These are phyloP conservation scores for Phylloscopus trochilus DNA, from an alignment of 2,113 vertebrate species.

Conservation along the genomic window DNA sequence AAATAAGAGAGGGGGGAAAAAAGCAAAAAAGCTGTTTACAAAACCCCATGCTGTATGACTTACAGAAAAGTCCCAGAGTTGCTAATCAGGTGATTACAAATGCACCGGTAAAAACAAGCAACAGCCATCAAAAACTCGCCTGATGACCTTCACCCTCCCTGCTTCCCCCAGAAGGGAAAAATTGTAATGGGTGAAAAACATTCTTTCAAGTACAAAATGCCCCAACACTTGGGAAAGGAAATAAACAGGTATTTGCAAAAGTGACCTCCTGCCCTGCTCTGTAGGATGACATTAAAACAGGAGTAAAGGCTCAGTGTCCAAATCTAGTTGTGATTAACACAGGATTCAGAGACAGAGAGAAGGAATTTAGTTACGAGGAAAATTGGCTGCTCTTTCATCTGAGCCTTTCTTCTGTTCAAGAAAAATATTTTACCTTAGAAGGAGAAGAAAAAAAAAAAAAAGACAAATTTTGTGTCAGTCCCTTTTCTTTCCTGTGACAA, in stretches of 20 bases:
- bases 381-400: conserved; percentile 33
- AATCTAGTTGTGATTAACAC: neutral
- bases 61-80: neutral
- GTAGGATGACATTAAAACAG: neutral
- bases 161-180: neutral
- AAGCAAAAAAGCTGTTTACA: neutral
- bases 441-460: too few species aligned
- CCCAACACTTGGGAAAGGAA: neutral
- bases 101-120: neutral
- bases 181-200: neutral
- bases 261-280: neutral
- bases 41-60: neutral
- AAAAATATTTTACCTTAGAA: conserved; percentile 29
- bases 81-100: neutral
- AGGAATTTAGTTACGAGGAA: conserved; percentile 9
- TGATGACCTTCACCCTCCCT: neutral
- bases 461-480: neutral
- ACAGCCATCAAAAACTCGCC: neutral
- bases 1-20: neutral
- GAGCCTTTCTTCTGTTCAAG: conserved; percentile 6
- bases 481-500: conserved; percentile 36
- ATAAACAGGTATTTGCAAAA: conserved; percentile 8
- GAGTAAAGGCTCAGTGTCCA: conserved; percentile 8
- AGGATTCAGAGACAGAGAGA: neutral
- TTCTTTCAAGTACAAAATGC: neutral